These are phyloP conservation scores for Ametastegia equiseti DNA, from an alignment of 2,888 invertebrate species.

Conservation along the genomic window DNA sequence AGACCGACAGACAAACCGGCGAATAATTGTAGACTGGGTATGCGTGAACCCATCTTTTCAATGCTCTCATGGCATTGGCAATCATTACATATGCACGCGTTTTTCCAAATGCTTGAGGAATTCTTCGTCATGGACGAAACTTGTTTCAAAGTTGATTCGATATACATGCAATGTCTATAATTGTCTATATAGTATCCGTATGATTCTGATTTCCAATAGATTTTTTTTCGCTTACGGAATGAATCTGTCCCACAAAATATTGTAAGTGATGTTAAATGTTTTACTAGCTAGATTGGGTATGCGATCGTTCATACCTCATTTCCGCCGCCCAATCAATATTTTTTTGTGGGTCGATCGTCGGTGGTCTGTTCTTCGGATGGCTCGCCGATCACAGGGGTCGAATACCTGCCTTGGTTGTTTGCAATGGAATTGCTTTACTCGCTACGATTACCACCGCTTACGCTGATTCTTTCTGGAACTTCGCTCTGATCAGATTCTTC, in stretches of 20 bases:
- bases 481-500: constrained; percentile 76
- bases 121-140: too few species aligned
- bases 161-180: too few species aligned
- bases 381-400: constrained; percentile 78
- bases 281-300: constrained; percentile 79
- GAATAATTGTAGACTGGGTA: too few species aligned
- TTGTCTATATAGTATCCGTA: neutral
- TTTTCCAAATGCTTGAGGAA: too few species aligned
- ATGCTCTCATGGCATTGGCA: too few species aligned
- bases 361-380: constrained; percentile 78
- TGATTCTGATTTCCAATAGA: neutral
- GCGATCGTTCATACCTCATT: constrained; percentile 76
- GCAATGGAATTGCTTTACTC: constrained; percentile 74
- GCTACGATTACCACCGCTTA: constrained; percentile 76
- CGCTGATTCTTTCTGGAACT: constrained; percentile 75
- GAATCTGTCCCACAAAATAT: neutral
- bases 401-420: constrained; percentile 76
- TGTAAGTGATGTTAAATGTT: constrained; percentile 48
- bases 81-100: too few species aligned
- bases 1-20: too few species aligned
- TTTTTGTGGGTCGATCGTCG: constrained; percentile 78
- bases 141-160: too few species aligned
- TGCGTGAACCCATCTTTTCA: too few species aligned
- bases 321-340: constrained; percentile 77
- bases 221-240: neutral